Percentiles rank a stretch among this genome's conserved stretches.
Evolutionary conservation across 1,140 invertebrate species (phyloP).

Genomic region (Temnothorax nylanderi): DNA sequence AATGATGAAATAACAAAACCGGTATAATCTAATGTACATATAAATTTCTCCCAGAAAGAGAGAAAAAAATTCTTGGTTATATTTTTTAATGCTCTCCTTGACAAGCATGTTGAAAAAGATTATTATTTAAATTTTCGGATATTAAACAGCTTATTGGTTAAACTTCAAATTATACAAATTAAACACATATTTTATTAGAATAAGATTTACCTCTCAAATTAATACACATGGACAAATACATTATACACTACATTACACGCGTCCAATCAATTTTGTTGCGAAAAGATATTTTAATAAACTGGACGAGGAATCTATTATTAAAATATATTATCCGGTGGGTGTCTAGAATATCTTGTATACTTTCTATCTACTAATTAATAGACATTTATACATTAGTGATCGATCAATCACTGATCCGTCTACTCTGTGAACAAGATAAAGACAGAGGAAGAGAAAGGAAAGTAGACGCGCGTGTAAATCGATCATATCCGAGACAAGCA

Average conservation of each 20-base stretch:
- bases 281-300: neutral
- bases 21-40: neutral
- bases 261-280: neutral
- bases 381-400: conserved; percentile 19
- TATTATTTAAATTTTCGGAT: neutral
- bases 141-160: neutral
- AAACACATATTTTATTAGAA: neutral
- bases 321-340: neutral
- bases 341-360: neutral
- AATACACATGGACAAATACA: neutral
- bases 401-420: neutral
- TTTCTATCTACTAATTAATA: conserved; percentile 1
- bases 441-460: neutral
- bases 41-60: neutral
- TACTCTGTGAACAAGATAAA: neutral
- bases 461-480: conserved; percentile 22
- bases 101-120: neutral
- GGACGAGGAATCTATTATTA: neutral
- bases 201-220: neutral
- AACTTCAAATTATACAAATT: neutral
- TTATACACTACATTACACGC: neutral
- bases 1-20: neutral
- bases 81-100: neutral
- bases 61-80: neutral
- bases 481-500: conserved; percentile 30